phyloP scores from a whole-genome alignment of 2,888 invertebrate species.

The Cylindroiulus punctatus region DNA sequence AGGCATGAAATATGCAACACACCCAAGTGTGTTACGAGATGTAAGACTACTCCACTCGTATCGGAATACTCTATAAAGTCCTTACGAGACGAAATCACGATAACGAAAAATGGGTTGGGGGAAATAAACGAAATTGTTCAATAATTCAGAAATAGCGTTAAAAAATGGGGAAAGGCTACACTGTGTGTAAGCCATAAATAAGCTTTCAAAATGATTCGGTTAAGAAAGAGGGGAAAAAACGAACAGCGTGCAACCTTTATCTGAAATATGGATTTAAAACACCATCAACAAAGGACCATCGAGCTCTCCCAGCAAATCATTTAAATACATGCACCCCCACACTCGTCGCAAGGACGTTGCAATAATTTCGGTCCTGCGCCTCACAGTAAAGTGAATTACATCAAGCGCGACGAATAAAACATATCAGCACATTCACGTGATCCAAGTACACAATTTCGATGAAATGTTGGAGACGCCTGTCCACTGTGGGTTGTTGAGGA shows the following conservation, averaged over 20 bases:
- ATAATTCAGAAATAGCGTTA: conserved; percentile 22
- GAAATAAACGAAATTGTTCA: not conserved
- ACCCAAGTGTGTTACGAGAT: not conserved
- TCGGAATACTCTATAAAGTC: not conserved
- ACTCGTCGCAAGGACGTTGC: not conserved
- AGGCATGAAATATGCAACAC: conserved; percentile 9
- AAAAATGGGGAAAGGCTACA: not conserved
- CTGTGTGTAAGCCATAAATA: conserved; percentile 17
- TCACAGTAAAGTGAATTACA: not conserved
- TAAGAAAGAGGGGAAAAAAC: not conserved
- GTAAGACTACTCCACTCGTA: not conserved
- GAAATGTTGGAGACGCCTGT: too few species aligned
- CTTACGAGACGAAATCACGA: not conserved
- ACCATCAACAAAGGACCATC: not conserved
- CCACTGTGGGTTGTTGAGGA: too few species aligned
- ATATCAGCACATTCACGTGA: not conserved
- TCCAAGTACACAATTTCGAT: too few species aligned
- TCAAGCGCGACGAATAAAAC: not conserved
- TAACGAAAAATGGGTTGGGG: not conserved
- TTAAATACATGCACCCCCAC: not conserved
- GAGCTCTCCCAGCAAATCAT: not conserved
- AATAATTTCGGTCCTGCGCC: not conserved
- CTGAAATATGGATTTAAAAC: conserved; percentile 10
- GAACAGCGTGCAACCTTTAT: not conserved
- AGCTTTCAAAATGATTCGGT: conserved; percentile 1